Evolutionary conservation across 2,113 vertebrate species (phyloP), one percentile per base, ranked within the genome.

Genomic region (Microcebus jonahi): DNA sequence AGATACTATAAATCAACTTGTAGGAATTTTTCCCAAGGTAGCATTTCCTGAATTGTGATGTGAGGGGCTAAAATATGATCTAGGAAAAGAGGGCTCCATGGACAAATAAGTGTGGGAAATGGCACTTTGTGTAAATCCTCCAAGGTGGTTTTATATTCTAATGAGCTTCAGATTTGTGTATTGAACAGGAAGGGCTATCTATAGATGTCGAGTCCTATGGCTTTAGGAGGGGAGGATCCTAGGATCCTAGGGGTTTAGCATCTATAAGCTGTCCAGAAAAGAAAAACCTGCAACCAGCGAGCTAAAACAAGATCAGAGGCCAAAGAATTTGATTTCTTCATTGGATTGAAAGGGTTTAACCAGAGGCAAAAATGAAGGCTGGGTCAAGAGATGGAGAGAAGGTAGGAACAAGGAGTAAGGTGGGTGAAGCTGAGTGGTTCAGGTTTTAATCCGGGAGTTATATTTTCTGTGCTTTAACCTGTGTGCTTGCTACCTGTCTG

Each of bases 401-500:
- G 5, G 9, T 10, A 84, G 63, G 68, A 67, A 29, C 12, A 18
- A 36, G 25, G 9, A 17, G 13, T 12, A 50, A 31, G 6, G 42
- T 48, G 31, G 17, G 29, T 18, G 5, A 68, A 57, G 18, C 13
- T 75, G 6, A 48, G 50, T 14, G 1, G 21, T 20, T 83, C 34
- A 45, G 48, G 53, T 25, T 59, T 75, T 18, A 39, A 34, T n/a
- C 20, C 8, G 11, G 68, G 29, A 70, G 31, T 39, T 67, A 36
- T 23, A 83, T n/a, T 50, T 91, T 39, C 27, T 1, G 1, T 53
- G 18, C 55, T 91, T 68, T 73, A 27, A 2, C 48, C 6, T 57
- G 45, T 36, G 2, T 34, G 11, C 6, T 42, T 6, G 6, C 21
- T 82, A n/a, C 8, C 8, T 42, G 2, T 45, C 0, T 1, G 36